Evolutionary conservation across 2,113 vertebrate genomes (phyloP), one percentile per base, ranked within the genome.

Genomic region (Microcebus tavaratra): DNA sequence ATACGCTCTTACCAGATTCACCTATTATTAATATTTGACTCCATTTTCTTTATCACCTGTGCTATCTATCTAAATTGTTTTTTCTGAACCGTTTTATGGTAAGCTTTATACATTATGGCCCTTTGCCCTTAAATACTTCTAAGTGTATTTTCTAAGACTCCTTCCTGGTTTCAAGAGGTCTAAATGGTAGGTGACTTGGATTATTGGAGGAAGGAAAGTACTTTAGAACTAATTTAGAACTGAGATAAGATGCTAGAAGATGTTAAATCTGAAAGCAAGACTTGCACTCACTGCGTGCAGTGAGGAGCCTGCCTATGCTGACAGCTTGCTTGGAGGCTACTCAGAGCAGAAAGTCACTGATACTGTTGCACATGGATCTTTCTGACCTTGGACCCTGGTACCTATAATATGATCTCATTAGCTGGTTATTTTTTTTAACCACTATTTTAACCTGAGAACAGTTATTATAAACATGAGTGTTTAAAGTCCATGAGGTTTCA

Each of bases 221-320:
- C 12, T 80, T 91, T 31, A 67, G 93, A 73, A 84, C 23, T 72
- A 79, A 75, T 36, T 63, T 84, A 36, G n/a, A 95, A 31, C 95
- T 20, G 39, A 84, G 48, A 18, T 48, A 73, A 73, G 14, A 78
- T 34, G 5, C 17, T 14, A 61, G 55, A 93, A 53, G 42, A 45
- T n/a, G 39, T 57, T 34, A 34, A 80, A 67, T 68, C 50, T 34
- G 21, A 88, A 91, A 65, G 36, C 13, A 72, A 84, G 55, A 34
- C 4, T 48, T 67, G 4, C 2, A 25, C 15, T 78, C 20, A 31
- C 1, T 57, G 14, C 42, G 17, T 42, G 12, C 14, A 68, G 59
- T 20, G 31, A 57, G 79, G 25, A 59, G 2, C 39, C 12, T 36
- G n/a, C 29, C n/a, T 4, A 6, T 45, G 75, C 27, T 57, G 59